These are phyloP conservation scores for Drosophila anomalata DNA, from an alignment of 2,888 invertebrate genomes.

Conservation along the genomic window DNA sequence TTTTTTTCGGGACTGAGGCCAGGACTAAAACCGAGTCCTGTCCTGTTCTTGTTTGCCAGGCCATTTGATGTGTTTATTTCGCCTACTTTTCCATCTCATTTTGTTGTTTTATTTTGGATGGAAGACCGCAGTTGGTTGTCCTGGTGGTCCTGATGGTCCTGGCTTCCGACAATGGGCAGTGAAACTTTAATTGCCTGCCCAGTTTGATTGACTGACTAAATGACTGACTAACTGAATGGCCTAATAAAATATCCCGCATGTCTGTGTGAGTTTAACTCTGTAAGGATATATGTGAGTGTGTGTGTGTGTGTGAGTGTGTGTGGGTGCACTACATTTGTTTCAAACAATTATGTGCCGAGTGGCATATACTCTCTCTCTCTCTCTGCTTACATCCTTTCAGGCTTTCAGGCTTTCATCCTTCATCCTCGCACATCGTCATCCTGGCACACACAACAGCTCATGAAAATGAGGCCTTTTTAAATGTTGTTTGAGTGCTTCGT, in stretches of 20 bases:
- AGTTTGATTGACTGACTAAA: conserved; percentile 73
- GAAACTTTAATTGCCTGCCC: conserved; percentile 71
- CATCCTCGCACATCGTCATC: conserved; percentile 15
- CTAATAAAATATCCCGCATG: conserved; percentile 66
- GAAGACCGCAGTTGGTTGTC: conserved; percentile 19
- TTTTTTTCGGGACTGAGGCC: neutral
- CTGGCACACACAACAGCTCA: conserved; percentile 52
- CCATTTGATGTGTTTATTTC: conserved; percentile 41
- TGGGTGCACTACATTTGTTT: conserved; percentile 72
- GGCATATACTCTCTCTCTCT: conserved; percentile 32
- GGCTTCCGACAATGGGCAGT: conserved; percentile 61
- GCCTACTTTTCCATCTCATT: conserved; percentile 5
- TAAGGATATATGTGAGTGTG: conserved; percentile 14
- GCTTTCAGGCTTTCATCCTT: neutral
- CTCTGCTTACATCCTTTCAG: neutral
- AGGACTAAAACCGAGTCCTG: neutral
- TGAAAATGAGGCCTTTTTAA: conserved; percentile 76
- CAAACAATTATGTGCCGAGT: conserved; percentile 74
- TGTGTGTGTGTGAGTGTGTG: conserved; percentile 22
- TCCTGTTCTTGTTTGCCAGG: conserved; percentile 15
- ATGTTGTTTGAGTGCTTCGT: conserved; percentile 74
- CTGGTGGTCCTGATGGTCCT: too few species aligned
- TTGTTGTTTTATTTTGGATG: conserved; percentile 2
- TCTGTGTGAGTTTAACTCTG: conserved; percentile 6
- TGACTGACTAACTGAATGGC: conserved; percentile 74